These are phyloP conservation scores for Punctoribates punctum DNA, from an alignment of 2,888 invertebrate species.

Conservation along the genomic window DNA sequence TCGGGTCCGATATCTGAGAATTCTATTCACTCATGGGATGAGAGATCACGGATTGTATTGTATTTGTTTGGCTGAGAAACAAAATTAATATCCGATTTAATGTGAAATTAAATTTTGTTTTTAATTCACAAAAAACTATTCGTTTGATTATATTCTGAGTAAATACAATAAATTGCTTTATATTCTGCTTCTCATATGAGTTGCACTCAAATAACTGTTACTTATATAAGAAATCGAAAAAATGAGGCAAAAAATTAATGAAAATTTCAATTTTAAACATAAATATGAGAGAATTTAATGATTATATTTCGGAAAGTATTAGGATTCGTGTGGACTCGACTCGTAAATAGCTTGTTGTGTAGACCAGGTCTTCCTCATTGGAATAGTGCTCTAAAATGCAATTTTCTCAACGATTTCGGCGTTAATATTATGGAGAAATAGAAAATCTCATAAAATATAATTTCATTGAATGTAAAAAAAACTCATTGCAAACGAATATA, in stretches of 20 bases:
- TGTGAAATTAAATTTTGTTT: neutral
- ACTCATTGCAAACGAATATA: neutral
- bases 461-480: too few relatives aligned
- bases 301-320: too few relatives aligned
- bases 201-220: too few relatives aligned
- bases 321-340: neutral
- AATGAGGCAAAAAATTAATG: neutral
- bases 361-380: constrained; percentile 13
- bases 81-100: neutral
- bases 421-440: neutral
- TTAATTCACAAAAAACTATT: neutral
- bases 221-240: too few relatives aligned
- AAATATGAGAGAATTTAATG: neutral
- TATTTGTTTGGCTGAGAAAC: constrained; percentile 2
- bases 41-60: too few relatives aligned
- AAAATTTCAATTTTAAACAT: neutral
- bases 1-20: too few relatives aligned
- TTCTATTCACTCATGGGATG: too few relatives aligned
- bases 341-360: neutral
- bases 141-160: neutral
- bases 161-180: neutral
- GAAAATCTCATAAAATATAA: constrained; percentile 1
- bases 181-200: neutral
- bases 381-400: neutral
- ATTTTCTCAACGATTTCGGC: neutral